A percentile compares a stretch with the other conserved stretches of the same genome.
Conservation (phyloP, 2,797 vertebrate species). For the Atherinosoma microstoma region DNA sequence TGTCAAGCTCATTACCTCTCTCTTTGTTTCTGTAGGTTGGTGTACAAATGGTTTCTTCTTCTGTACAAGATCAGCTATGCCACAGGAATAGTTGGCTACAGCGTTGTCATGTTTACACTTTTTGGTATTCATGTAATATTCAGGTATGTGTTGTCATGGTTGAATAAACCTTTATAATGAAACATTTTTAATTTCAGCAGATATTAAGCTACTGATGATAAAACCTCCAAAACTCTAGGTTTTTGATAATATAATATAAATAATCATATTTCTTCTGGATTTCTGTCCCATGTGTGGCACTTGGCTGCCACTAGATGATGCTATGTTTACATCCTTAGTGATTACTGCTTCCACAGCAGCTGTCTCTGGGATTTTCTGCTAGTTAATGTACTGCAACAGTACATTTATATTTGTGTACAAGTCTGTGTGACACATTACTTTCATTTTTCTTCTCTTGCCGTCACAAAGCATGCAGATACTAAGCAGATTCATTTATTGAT, state of each 20-base stretch:
- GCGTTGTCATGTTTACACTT: constrained; percentile 97
- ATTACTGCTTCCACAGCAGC: background rate
- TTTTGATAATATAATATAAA: background rate
- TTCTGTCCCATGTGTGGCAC: background rate
- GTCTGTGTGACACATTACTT: background rate
- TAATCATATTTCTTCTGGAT: background rate
- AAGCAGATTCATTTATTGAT: background rate
- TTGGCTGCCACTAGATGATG: constrained; percentile 34
- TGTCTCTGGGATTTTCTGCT: background rate
- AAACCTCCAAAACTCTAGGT: background rate
- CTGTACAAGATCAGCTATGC: constrained; percentile 99
- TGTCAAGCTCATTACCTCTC: background rate
- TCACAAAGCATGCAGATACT: background rate
- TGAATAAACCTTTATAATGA: background rate
- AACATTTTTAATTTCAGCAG: background rate
- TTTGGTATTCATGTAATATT: constrained; percentile 97
- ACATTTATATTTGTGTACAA: too few relatives aligned
- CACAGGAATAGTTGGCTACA: constrained; percentile 95
- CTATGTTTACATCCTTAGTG: background rate
- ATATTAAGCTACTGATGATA: background rate
- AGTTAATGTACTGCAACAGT: background rate
- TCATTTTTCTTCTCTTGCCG: background rate
- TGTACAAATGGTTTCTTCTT: constrained; percentile 99
- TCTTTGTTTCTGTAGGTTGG: constrained; percentile 83
- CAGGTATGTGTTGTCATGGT: constrained; percentile 85